phyloP scores from a whole-genome alignment of 2,888 invertebrate species.

The Automeris io region DNA sequence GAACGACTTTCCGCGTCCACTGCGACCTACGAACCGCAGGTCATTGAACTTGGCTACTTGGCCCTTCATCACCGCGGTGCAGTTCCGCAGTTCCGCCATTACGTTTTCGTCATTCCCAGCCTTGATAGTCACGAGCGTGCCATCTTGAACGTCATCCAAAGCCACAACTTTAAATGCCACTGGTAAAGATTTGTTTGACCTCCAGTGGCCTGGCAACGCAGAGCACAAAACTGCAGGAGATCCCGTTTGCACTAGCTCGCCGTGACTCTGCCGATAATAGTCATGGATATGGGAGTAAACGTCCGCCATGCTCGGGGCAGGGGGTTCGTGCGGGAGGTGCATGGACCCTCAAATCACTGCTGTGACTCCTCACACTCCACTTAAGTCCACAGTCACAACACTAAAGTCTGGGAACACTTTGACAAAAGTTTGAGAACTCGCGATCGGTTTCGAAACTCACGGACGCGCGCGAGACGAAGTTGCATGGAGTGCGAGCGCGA shows the following conservation, averaged over 20 bases:
- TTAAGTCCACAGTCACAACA: constrained; percentile 57
- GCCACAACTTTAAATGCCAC: constrained; percentile 97
- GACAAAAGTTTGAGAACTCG: constrained; percentile 59
- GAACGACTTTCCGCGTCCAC: constrained; percentile 97
- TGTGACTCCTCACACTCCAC: constrained; percentile 58
- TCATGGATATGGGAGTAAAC: constrained; percentile 86
- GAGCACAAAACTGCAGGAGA: constrained; percentile 97
- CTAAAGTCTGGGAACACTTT: constrained; percentile 49
- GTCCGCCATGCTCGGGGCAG: constrained; percentile 82
- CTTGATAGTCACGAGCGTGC: constrained; percentile 93
- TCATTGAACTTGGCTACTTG: constrained; percentile 99
- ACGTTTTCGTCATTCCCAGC: constrained; percentile 99
- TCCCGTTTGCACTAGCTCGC: constrained; percentile 95
- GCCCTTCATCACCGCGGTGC: constrained; percentile 96
- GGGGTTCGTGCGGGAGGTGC: constrained; percentile 83
- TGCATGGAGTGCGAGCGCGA: constrained; percentile 66
- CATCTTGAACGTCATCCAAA: constrained; percentile 94
- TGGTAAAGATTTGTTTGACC: constrained; percentile 97
- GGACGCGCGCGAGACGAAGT: constrained; percentile 61
- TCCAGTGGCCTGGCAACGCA: constrained; percentile 95
- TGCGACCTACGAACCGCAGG: constrained; percentile 97
- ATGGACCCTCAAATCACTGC: constrained; percentile 67
- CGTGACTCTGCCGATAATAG: constrained; percentile 91
- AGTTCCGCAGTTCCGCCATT: constrained; percentile 96
- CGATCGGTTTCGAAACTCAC: constrained; percentile 39